Conservation (phyloP, 2,888 invertebrate species). For the Eristalinus sepulchralis region DNA sequence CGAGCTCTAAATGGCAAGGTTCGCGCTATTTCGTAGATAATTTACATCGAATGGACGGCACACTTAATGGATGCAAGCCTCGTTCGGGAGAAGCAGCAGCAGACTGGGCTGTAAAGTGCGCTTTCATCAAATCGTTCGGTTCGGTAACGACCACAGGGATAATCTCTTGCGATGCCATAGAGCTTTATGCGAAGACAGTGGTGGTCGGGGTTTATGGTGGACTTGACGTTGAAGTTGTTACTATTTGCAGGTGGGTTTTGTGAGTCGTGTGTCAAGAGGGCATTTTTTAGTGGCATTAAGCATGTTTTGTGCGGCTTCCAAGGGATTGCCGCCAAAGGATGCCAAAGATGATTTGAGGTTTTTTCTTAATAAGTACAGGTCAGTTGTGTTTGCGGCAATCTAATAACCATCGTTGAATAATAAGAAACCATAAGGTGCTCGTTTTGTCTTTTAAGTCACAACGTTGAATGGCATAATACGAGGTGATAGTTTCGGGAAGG, state of each 20-base stretch:
- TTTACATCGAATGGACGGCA: not conserved
- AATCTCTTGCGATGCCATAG: not conserved
- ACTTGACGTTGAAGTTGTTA: not conserved
- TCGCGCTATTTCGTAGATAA: not conserved
- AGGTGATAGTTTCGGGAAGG: too few species aligned
- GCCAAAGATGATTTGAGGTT: too few species aligned
- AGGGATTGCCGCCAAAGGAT: too few species aligned
- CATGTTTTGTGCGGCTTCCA: not conserved
- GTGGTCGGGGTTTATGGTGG: not conserved
- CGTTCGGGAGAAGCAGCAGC: not conserved
- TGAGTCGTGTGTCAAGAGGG: not conserved
- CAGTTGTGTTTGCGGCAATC: too few species aligned
- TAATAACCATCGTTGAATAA: too few species aligned
- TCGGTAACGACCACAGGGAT: not conserved
- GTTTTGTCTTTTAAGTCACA: too few species aligned
- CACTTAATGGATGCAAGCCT: not conserved
- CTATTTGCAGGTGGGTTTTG: not conserved
- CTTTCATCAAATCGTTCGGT: not conserved
- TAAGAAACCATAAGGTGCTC: too few species aligned
- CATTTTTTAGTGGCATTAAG: not conserved
- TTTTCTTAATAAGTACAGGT: too few species aligned
- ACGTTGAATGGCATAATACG: too few species aligned
- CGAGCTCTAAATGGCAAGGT: not conserved
- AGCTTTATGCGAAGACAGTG: not conserved
- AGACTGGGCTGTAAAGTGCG: not conserved